These are phyloP conservation scores for Delichon dasypus DNA, from an alignment of 2,797 vertebrate genomes.

Conservation along the genomic window DNA sequence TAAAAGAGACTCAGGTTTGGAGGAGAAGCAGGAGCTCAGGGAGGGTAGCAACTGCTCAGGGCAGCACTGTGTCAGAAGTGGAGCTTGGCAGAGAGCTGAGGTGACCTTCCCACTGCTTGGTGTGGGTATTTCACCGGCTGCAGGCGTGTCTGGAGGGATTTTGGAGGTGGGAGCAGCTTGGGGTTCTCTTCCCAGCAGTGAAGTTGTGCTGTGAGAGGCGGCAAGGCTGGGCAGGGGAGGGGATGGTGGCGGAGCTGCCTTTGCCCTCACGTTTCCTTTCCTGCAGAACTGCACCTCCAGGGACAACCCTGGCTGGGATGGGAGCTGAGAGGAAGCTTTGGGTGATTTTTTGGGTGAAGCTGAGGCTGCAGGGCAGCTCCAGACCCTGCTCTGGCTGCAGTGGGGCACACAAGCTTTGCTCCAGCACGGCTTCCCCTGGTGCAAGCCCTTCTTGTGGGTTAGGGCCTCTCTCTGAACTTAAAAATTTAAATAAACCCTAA, in stretches of 20 bases:
- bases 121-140: not conserved
- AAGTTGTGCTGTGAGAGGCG: not conserved
- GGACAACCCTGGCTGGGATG: not conserved
- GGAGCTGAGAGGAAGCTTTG: not conserved
- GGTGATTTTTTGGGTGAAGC: not conserved
- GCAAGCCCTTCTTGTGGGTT: not conserved
- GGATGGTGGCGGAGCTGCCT: not conserved
- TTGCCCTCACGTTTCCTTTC: not conserved
- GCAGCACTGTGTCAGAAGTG: not conserved
- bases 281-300: not conserved
- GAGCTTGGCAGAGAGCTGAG: not conserved
- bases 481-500: rapidly evolving
- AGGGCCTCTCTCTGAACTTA: not conserved
- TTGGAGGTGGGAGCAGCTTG: not conserved
- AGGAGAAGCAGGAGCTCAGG: not conserved
- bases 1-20: rapidly evolving
- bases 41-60: not conserved
- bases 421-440: not conserved
- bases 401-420: not conserved
- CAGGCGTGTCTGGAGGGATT: not conserved
- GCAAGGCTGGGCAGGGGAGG: not conserved
- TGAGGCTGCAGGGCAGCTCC: not conserved
- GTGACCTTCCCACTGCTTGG: not conserved
- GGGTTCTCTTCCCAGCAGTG: rapidly evolving
- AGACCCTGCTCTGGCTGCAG: not conserved